Base-by-base conservation (phyloP, 1,140 invertebrate genomes). In the Drosophila serrata region DNA sequence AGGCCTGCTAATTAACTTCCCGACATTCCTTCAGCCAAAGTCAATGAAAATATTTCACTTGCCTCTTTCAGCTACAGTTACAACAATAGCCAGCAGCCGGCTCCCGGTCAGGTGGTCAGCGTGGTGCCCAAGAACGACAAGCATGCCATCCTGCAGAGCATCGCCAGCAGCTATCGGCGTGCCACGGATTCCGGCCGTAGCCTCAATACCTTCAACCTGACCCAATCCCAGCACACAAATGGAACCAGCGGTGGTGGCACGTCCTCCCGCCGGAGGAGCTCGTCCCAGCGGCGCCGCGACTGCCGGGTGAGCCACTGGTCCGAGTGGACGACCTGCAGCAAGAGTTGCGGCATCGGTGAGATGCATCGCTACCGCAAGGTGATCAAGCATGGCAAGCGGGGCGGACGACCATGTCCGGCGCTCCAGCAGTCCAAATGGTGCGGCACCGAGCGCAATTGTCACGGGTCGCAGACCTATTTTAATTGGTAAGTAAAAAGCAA, bases 251-350 rank as follows among this genome's bases (percentile, higher is more conserved):
- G 37, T 13, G 61, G 27, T 13, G 61, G 27, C 11, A 24, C 42
- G 11, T 3, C 69, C 31, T 31, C 60, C 33, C 78, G 82, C 40
- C 91, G 93, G 94, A 95, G 55, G 93, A 45, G 48, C 29, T 51
- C 62, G 29, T 95, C 81, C 22, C 85, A 91, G 51, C 39, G 87
- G 15, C 87, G 82, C 37, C 91, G 91, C 55, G 96, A 98, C 91
- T 98, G 97, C 92, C 95, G 95, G 74, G 96, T 98, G n/a, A 95
- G 96, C 51, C 96, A 97, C 65, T 98, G 97, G 97, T 95, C 96
- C 4, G 94, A 95, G 64, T 98, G 97, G 97, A 96, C 96, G 74
- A 93, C 95, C 15, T 98, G 97, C 93, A 97, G 96, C 92, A 96
- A 96, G 82, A 95, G 96, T 39, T 98, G 97, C 91, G 97, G 97